Evolutionary conservation across 2,797 vertebrate genomes (phyloP), one percentile per base, ranked within the genome.

Genomic region (Enteromius argenteus): DNA sequence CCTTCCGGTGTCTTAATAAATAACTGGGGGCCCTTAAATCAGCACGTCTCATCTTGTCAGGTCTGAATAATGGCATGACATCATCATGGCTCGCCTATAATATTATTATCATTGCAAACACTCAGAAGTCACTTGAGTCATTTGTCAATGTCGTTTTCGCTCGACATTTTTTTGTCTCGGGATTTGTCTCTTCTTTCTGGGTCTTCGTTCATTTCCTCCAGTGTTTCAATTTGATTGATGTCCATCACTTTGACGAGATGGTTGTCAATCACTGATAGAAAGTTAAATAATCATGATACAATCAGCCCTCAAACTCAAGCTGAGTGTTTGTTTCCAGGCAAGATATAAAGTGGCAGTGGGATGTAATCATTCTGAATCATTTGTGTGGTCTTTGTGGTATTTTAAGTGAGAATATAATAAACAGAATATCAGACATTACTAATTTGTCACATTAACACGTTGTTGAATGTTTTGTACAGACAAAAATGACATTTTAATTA

Each of bases 101-200:
- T 79, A 73, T 62, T 42, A 35, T 79, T 85, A 82, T 85, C 35
- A 56, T 62, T 66, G 53, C 4, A 87, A 81, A 39, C 64, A 58
- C 35, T 72, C 30, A 42, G 73, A 32, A 19, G 42, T 21, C 62
- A 77, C 46, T 39, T 30, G 79, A 53, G 84, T 39, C 71, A 76
- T 49, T 53, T 49, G 44, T 35, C 60, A 67, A 37, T 67, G 62
- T 68, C 44, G 7, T 17, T 62, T 64, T 15, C 30, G 27, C 27
- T 27, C 27, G 75, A 46, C 23, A 44, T 13, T 21, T 39, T 7
- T 8, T 44, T 44, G 42, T 32, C 32, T 32, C 32, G 3, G 78
- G n/a, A 37, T 37, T n/a, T 68, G 46, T 39, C 32, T 58, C 3
- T 39, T n/a, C 35, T 39, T n/a, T 44, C 11, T 42, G 7, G 21